Conservation (phyloP, 2,888 invertebrate species). For the Cyaniris semiargus region DNA sequence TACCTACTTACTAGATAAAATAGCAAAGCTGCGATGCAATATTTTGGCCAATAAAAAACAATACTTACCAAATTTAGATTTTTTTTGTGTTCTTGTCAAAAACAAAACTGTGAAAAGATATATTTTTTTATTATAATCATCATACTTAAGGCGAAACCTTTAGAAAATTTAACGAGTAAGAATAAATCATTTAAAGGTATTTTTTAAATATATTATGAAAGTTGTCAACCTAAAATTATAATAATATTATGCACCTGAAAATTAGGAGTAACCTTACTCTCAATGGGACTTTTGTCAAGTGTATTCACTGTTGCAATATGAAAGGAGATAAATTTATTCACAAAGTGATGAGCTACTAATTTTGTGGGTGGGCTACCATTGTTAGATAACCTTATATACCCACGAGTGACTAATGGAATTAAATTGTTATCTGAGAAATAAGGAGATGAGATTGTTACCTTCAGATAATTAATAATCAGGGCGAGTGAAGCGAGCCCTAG, state of each 20-base stretch:
- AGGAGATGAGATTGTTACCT: background rate
- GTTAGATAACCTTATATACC: conserved; percentile 11
- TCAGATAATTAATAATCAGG: too few species aligned
- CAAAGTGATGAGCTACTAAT: conserved; percentile 3
- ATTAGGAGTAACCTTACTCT: background rate
- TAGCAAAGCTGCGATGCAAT: background rate
- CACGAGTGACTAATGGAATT: conserved; percentile 7
- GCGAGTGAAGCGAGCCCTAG: too few species aligned
- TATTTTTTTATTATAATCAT: background rate
- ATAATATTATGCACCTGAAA: background rate
- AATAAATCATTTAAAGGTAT: too few species aligned
- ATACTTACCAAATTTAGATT: background rate
- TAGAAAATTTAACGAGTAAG: too few species aligned
- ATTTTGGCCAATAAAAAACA: background rate
- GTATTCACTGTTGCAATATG: background rate
- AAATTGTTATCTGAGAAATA: background rate
- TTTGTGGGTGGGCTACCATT: conserved; percentile 5
- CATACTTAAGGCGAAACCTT: background rate
- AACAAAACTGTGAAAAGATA: background rate
- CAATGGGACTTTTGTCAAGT: background rate
- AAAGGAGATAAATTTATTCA: conserved; percentile 10
- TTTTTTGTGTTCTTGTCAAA: too few species aligned
- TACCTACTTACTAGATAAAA: background rate
- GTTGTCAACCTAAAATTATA: background rate
- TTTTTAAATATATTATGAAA: too few species aligned